These are phyloP conservation scores for Chloropsis cyanopogon DNA, from an alignment of 2,113 vertebrate genomes.

Conservation along the genomic window DNA sequence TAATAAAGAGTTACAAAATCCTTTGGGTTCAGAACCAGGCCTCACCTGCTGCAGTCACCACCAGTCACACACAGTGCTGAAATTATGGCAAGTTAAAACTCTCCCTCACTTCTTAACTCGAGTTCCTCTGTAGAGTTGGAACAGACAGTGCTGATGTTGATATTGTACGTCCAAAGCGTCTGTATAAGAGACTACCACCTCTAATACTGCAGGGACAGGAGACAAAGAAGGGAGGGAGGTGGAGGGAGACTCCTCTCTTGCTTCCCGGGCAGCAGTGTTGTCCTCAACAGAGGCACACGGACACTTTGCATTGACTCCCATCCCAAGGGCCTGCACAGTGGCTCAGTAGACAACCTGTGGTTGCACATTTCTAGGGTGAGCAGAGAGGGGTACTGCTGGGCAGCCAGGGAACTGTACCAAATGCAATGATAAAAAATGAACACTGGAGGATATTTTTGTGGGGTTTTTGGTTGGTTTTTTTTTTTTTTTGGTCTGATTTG, in stretches of 20 bases:
- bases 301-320: not conserved
- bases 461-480: not conserved
- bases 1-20: not conserved
- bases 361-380: not conserved
- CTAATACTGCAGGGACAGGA: not conserved
- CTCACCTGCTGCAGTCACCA: not conserved
- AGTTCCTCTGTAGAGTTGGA: not conserved
- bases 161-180: not conserved
- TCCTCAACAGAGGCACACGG: rapidly evolving
- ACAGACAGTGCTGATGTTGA: not conserved
- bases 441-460: not conserved
- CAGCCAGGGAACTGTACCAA: not conserved
- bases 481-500: not conserved
- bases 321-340: not conserved
- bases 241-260: not conserved
- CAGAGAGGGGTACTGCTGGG: not conserved
- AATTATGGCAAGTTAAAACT: not conserved
- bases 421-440: not conserved
- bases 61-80: not conserved
- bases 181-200: not conserved
- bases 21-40: not conserved
- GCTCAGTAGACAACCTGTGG: not conserved
- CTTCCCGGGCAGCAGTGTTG: not conserved
- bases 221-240: not conserved
- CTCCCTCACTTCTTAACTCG: not conserved